Conservation (phyloP, 2,113 vertebrate genomes). For the Hemiscyllium ocellatum region DNA sequence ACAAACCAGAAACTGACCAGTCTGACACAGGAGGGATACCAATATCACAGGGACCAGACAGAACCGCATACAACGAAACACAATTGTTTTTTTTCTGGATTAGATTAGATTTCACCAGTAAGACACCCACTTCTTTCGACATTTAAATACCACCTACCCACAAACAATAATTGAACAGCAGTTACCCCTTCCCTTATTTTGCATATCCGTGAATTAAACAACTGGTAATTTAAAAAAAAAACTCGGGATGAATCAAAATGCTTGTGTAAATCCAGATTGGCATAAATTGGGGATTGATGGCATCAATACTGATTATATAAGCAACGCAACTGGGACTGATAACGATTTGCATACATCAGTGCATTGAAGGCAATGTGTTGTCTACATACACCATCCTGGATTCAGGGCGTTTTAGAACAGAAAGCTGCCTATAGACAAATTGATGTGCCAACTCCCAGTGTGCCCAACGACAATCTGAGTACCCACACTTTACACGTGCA, state of each 20-base stretch:
- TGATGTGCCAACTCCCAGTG: background rate
- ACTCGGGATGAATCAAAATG: background rate
- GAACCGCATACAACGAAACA: background rate
- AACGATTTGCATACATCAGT: background rate
- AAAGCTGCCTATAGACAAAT: no score
- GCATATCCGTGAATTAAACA: no score
- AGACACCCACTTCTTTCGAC: background rate
- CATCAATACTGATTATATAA: background rate
- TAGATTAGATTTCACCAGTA: background rate
- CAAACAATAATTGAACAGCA: background rate
- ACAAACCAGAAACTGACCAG: background rate
- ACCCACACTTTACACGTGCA: no score
- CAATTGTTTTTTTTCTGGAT: background rate
- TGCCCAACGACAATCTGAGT: background rate
- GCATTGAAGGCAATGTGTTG: background rate
- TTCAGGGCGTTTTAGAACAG: background rate
- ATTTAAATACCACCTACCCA: background rate
- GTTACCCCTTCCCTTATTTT: background rate
- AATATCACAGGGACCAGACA: background rate
- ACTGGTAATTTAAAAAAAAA: background rate
- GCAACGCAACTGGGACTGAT: background rate
- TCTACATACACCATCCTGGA: background rate
- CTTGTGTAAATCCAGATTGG: background rate
- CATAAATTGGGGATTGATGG: conserved; percentile 7
- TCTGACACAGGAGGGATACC: background rate